Conservation (phyloP, 2,888 invertebrate species). For the Epirrhoe tristata region DNA sequence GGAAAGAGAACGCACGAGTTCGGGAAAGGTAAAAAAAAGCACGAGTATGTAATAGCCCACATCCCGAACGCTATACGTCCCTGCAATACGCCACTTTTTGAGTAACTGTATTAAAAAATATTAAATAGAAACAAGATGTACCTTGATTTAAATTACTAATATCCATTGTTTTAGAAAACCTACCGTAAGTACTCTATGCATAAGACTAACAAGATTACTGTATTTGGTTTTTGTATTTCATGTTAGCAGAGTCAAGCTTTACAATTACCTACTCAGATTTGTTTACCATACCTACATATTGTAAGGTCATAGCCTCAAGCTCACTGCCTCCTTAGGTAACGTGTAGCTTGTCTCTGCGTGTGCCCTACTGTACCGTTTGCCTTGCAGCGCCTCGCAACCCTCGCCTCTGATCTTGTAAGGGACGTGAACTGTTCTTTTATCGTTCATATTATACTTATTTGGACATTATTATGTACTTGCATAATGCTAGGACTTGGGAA, state of each 20-base stretch:
- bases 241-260: slow-evolving; percentile 15
- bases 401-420: slow-evolving; percentile 8
- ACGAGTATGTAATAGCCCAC: no score
- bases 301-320: no score
- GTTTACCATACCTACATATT: no score
- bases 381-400: slow-evolving; percentile 15
- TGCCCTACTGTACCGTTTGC: not conserved
- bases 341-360: slow-evolving; percentile 8
- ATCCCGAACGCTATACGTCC: no score
- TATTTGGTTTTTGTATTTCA: slow-evolving; percentile 4
- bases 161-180: not conserved
- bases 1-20: no score
- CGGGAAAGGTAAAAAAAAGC: no score
- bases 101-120: not conserved
- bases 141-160: not conserved
- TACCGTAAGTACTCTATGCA: not conserved
- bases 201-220: no score
- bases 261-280: not conserved
- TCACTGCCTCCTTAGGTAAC: not conserved
- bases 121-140: not conserved
- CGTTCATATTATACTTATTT: not conserved
- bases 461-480: not conserved
- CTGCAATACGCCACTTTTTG: no score
- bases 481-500: not conserved
- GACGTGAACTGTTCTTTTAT: not conserved